Evolutionary conservation across 1,140 invertebrate genomes (phyloP), one percentile per base, ranked within the genome.

Genomic region (Zophobas morio): DNA sequence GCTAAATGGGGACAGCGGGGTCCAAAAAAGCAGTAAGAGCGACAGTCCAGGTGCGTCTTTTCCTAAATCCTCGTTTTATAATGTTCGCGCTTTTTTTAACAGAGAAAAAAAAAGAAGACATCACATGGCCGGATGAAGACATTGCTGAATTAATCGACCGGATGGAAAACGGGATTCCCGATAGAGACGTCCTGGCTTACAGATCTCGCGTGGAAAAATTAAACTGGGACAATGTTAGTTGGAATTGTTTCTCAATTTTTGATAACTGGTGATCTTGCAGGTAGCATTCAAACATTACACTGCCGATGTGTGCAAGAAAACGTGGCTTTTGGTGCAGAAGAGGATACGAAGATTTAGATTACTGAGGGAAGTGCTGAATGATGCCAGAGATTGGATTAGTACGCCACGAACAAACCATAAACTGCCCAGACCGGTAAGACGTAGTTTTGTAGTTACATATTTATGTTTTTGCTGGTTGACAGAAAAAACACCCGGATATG

Each of bases 301-400:
- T 20, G 70, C 79, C 32, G 81, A 82, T 35, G 85, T 89, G 6
- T 89, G 88, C 79, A 88, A 88, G 77, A 82, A 84, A 49, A 86
- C 86, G 72, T 89, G 88, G 87, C 63, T 76, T 20, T 70, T 82
- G 46, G 78, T 89, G 42, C 82, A 86, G 57, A 85, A 85, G 71
- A 80, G 87, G 76, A 73, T 89, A 6, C 79, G 89, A 20, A 79
- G 86, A 20, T 89, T 85, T 82, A 78, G 89, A 20, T 81, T 89
- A 40, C 81, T 90, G 36, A 81, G 81, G 4, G 89, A 90, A 83
- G 77, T 90, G 46, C 75, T 89, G 1, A 78, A 81, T 37, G 89
- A 90, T 84, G 88, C 88, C 1, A 86, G 86, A 74, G 82, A 84
- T 56, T 89, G 87, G 86, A 79, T 87, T 35, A 83, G 85, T 54